Evolutionary conservation across 2,888 invertebrate genomes (phyloP).

Genomic region (Rapana venosa): DNA sequence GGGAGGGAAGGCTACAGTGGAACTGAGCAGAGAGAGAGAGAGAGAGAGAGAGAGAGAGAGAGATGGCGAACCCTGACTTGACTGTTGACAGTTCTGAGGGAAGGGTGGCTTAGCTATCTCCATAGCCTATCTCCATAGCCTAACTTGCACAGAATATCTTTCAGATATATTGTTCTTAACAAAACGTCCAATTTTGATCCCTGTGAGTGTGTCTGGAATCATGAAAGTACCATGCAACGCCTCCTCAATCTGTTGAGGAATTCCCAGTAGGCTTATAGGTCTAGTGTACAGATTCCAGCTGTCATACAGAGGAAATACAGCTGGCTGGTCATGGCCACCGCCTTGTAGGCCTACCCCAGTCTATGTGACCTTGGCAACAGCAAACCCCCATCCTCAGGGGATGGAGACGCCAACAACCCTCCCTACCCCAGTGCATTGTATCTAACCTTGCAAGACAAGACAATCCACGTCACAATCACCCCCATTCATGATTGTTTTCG

Average conservation of each 20-base stretch:
- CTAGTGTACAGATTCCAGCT: no score
- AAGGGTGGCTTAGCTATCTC: not conserved
- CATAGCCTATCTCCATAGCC: no score
- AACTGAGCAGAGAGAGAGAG: no score
- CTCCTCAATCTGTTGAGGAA: slow-evolving; percentile 91
- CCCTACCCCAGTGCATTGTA: slow-evolving; percentile 28
- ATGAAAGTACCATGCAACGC: slow-evolving; percentile 94
- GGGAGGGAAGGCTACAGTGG: no score
- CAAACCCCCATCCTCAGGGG: slow-evolving; percentile 71
- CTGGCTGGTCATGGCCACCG: slow-evolving; percentile 81
- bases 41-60: no score
- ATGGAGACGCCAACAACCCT: not conserved
- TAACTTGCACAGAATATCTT: not conserved
- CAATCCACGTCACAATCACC: no score
- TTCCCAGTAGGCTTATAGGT: no score
- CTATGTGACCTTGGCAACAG: slow-evolving; percentile 76
- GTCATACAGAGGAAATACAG: no score
- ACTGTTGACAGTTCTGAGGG: no score
- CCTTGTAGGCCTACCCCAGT: slow-evolving; percentile 80
- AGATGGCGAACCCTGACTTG: no score
- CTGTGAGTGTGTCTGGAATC: slow-evolving; percentile 93
- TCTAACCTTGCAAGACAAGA: no score
- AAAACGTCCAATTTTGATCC: slow-evolving; percentile 83
- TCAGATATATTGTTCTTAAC: not conserved
- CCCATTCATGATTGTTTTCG: no score